Conservation (phyloP, 2,797 vertebrate genomes). For the Girardinus metallicus region DNA sequence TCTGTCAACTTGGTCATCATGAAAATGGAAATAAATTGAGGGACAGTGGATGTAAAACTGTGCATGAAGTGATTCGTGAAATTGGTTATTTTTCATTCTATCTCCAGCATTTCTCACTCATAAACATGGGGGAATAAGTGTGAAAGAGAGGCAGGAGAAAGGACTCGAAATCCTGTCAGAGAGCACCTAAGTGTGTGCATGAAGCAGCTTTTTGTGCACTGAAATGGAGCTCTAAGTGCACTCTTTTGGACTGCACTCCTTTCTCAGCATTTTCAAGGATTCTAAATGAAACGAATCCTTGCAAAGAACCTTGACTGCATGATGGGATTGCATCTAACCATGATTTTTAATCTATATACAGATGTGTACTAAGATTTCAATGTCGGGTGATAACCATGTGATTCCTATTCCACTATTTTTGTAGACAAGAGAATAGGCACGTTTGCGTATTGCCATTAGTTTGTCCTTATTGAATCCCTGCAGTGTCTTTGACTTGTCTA, state of each 20-base stretch:
- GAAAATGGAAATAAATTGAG: slow-evolving; percentile 59
- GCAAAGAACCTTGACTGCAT: slow-evolving; percentile 75
- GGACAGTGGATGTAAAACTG: slow-evolving; percentile 41
- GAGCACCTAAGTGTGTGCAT: slow-evolving; percentile 28
- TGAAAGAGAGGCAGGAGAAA: slow-evolving; percentile 23
- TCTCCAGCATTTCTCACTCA: slow-evolving; percentile 51
- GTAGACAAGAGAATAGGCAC: slow-evolving; percentile 78
- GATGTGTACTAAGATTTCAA: slow-evolving; percentile 81
- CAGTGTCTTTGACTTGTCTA: slow-evolving; percentile 66
- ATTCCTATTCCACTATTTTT: slow-evolving; percentile 86
- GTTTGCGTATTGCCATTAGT: slow-evolving; percentile 70
- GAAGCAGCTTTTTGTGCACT: slow-evolving; percentile 32
- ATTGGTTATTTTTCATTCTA: slow-evolving; percentile 63
- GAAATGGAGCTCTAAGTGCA: slow-evolving; percentile 63
- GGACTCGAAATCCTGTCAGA: slow-evolving; percentile 40
- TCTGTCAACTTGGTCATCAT: slow-evolving; percentile 47
- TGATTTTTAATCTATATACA: slow-evolving; percentile 69
- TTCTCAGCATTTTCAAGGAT: slow-evolving; percentile 45
- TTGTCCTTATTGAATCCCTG: slow-evolving; percentile 62
- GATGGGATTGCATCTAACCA: slow-evolving; percentile 79
- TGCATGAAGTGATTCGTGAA: slow-evolving; percentile 70
- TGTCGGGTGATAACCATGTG: slow-evolving; percentile 76
- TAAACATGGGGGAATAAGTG: slow-evolving; percentile 35
- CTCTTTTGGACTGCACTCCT: slow-evolving; percentile 56
- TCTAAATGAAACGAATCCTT: slow-evolving; percentile 44